Evolutionary conservation across 2,113 vertebrate genomes (phyloP), one percentile per base, ranked within the genome.

Genomic region (Lutjanus erythropterus): DNA sequence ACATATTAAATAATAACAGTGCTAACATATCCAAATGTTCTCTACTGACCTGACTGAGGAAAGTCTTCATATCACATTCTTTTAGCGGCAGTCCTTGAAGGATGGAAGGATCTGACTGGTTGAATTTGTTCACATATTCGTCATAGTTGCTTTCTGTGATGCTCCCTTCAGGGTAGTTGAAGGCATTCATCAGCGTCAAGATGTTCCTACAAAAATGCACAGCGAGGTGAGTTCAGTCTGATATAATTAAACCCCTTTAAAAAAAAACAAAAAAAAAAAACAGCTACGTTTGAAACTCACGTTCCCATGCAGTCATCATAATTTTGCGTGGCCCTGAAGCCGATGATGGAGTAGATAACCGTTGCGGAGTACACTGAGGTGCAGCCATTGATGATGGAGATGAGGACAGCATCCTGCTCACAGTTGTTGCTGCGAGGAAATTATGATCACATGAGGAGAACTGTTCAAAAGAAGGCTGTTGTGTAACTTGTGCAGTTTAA

Each of bases 341-440:
- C 98, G 0, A 99, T 99, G 92, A 99, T 97, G 77, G 97, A 97
- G 59, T 99, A 99, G 74, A 99, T 95, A 41, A 99, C 97, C 0
- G 96, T 98, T 9, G 98, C 98, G 0, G 97, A 96, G 2, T 96
- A 99, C 60, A 99, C 78, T 0, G 98, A 99, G 0, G 98, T 99
- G 94, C 96, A 95, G 47, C 97, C 98, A 0, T 99, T 99, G 87
- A 99, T 96, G 78, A 98, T 19, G 10, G 98, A 98, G 81, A 99
- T 96, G 0, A 96, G 95, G 59, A 99, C 71, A 0, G 98, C 95
- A 15, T 99, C 98, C 91, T 86, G 95, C 92, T 99, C 97, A 59
- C 97, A 99, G 87, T 99, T 98, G 89, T 99, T 99, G 91, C 98
- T 99, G 4, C 1, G 35, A 66, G 72, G 65, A 76, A 58, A 73